Conservation (phyloP, 2,797 vertebrate species). For the Schizopygopsis malacanthus region DNA sequence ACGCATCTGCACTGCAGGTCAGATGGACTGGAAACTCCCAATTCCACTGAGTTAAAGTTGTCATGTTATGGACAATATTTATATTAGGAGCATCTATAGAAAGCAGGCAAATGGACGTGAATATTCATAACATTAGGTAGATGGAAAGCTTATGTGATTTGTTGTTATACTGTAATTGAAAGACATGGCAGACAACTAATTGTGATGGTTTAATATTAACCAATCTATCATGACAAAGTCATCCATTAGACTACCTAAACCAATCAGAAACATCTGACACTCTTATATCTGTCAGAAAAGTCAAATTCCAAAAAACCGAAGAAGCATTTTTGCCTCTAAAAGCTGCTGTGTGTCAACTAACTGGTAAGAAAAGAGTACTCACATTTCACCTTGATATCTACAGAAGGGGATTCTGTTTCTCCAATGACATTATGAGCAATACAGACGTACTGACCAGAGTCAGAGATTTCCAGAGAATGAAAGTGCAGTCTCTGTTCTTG, state of each 20-base stretch:
- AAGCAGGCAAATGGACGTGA: neutral
- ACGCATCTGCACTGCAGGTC: constrained; percentile 65
- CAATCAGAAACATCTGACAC: neutral
- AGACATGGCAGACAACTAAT: neutral
- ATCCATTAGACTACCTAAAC: neutral
- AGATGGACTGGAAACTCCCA: constrained; percentile 50
- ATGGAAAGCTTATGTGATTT: neutral
- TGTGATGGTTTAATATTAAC: neutral
- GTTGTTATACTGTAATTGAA: neutral
- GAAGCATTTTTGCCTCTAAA: neutral
- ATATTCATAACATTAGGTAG: neutral
- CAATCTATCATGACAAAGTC: neutral
- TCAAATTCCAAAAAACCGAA: neutral
- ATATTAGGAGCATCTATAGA: constrained; percentile 69
- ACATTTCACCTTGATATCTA: constrained; percentile 67
- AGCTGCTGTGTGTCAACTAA: neutral
- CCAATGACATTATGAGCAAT: constrained; percentile 62
- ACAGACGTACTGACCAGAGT: constrained; percentile 69
- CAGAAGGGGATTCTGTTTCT: constrained; percentile 41
- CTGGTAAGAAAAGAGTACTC: constrained; percentile 51
- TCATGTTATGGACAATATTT: constrained; percentile 52
- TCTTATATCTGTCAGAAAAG: neutral
- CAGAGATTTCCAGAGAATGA: constrained; percentile 33
- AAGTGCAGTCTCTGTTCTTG: accelerated
- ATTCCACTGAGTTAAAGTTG: neutral